Evolutionary conservation across 2,888 invertebrate genomes (phyloP).

Genomic region (Campoletis raptor): DNA sequence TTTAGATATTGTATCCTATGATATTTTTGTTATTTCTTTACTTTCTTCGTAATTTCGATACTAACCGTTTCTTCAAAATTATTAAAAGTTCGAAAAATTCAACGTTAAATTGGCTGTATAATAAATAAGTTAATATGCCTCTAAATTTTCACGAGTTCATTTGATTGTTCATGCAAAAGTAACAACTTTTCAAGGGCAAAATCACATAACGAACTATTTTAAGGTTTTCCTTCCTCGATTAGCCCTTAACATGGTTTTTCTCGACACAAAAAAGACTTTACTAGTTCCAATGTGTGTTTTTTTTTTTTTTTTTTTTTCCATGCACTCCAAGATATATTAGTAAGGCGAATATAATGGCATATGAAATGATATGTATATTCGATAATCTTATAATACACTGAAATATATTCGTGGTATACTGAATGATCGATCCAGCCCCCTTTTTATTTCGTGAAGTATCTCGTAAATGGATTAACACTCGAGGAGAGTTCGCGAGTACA

Average conservation of each 20-base stretch:
- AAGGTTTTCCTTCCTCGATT: neutral
- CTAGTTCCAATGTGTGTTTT: neutral
- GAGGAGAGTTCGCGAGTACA: constrained; percentile 69
- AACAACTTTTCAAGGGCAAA: neutral
- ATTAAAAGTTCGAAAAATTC: neutral
- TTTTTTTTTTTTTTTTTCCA: neutral
- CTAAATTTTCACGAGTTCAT: neutral
- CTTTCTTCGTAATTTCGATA: neutral
- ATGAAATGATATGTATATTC: constrained; percentile 8
- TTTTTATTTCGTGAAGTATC: constrained; percentile 30
- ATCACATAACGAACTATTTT: neutral
- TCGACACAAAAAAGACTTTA: neutral
- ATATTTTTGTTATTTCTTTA: neutral
- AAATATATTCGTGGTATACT: constrained; percentile 17
- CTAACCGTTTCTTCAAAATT: neutral
- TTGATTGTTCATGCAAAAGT: neutral
- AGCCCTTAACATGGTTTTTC: neutral
- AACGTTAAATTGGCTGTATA: neutral
- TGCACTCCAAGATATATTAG: neutral
- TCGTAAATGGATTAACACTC: constrained; percentile 73
- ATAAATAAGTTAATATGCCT: neutral
- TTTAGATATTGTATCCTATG: neutral
- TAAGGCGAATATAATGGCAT: neutral
- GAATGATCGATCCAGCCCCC: constrained; percentile 29
- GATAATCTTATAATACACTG: constrained; percentile 30